These are phyloP conservation scores for Astreopora myriophthalma DNA, from an alignment of 64 coral and sea anemone genomes.

Conservation along the genomic window DNA sequence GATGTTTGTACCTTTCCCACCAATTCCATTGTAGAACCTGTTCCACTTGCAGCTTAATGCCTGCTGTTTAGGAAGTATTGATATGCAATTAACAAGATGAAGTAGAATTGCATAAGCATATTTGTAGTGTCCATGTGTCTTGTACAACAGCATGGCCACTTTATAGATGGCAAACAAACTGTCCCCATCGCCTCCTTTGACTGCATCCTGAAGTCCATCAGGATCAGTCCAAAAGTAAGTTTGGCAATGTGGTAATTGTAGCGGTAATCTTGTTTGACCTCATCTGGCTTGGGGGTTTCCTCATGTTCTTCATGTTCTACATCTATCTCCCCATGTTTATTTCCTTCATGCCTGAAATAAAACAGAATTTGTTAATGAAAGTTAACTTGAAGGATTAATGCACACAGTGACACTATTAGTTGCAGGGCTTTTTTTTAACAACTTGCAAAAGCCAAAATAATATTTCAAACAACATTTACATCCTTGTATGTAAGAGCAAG, in stretches of 20 bases:
- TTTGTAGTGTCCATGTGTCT: slow-evolving; percentile 41
- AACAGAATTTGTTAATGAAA: no score
- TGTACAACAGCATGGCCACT: slow-evolving; percentile 36
- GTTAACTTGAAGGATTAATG: no score
- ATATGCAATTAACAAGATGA: slow-evolving; percentile 48
- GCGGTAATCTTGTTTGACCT: slow-evolving; percentile 45
- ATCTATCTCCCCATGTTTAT: no score
- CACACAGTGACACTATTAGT: no score
- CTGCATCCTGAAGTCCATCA: slow-evolving; percentile 60
- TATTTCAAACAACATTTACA: no score
- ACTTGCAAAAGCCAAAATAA: no score
- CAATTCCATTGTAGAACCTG: neutral
- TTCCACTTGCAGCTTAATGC: slow-evolving; percentile 53
- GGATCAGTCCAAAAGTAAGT: slow-evolving; percentile 61
- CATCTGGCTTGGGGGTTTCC: neutral
- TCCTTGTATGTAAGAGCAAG: no score
- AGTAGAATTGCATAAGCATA: slow-evolving; percentile 62
- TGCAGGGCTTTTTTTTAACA: no score
- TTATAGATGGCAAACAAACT: slow-evolving; percentile 58
- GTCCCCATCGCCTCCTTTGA: slow-evolving; percentile 64
- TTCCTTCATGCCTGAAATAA: no score
- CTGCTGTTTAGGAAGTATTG: slow-evolving; percentile 14
- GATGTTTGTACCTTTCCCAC: neutral
- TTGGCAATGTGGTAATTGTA: slow-evolving; percentile 69
- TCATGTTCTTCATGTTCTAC: slow-evolving; percentile 7